These are phyloP conservation scores for Enoplosus armatus DNA, from an alignment of 2,797 vertebrate species.

Conservation along the genomic window DNA sequence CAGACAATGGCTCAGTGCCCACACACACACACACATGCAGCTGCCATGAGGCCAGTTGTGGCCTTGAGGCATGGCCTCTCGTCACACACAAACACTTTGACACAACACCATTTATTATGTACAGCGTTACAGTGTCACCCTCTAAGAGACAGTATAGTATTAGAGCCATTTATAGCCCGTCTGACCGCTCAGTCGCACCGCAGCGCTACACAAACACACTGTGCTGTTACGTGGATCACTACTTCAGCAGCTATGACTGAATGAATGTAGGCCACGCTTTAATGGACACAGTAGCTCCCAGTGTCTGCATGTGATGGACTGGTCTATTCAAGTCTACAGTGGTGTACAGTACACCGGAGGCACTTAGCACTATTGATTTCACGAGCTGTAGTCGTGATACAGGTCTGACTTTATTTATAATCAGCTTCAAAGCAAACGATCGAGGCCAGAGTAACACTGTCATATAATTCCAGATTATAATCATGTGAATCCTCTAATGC, in stretches of 20 bases:
- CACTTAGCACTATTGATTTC: constrained; percentile 39
- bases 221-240: constrained; percentile 30
- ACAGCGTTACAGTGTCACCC: constrained; percentile 41
- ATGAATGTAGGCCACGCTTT: constrained; percentile 52
- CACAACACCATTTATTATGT: constrained; percentile 50
- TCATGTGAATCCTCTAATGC: constrained; percentile 34
- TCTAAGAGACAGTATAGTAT: constrained; percentile 23
- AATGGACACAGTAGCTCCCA: constrained; percentile 42
- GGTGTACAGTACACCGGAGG: constrained; percentile 13
- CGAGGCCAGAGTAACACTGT: constrained; percentile 30
- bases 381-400: constrained; percentile 1
- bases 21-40: constrained; percentile 1
- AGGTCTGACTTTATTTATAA: constrained; percentile 37
- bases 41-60: constrained; percentile 19
- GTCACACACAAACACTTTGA: constrained; percentile 36
- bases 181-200: constrained; percentile 58
- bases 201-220: constrained; percentile 43
- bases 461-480: constrained; percentile 55
- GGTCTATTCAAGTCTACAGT: constrained; percentile 45
- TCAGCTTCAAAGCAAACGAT: constrained; percentile 38
- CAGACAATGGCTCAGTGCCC: constrained; percentile 1
- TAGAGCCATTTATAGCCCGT: constrained; percentile 53
- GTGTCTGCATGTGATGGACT: constrained; percentile 49
- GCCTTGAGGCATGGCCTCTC: constrained; percentile 54
- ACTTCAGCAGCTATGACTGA: constrained; percentile 30